Conservation (phyloP, 2,797 vertebrate species). For the Myotis pilosus region DNA sequence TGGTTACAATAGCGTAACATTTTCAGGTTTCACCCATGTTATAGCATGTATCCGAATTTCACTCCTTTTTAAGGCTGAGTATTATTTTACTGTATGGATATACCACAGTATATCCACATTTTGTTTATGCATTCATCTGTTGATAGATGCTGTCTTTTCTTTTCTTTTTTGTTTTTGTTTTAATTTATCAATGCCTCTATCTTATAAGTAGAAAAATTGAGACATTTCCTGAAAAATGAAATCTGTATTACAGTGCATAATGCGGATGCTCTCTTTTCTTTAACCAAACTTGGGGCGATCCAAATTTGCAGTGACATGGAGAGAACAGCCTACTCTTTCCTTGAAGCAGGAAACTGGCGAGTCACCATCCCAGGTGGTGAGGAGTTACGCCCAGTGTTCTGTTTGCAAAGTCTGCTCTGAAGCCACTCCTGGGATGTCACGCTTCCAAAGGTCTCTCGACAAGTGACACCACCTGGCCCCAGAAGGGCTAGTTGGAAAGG, state of each 20-base stretch:
- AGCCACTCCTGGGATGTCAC: neutral
- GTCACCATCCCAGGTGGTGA: neutral
- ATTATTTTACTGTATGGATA: neutral
- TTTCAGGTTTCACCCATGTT: neutral
- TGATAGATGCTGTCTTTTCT: constrained; percentile 63
- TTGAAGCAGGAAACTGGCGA: constrained; percentile 77
- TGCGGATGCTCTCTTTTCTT: constrained; percentile 66
- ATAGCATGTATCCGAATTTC: neutral
- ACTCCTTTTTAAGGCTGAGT: neutral
- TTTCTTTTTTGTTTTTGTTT: neutral
- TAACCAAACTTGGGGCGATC: constrained; percentile 81
- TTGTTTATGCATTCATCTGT: neutral
- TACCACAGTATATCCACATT: neutral
- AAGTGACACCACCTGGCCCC: neutral
- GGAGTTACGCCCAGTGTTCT: neutral
- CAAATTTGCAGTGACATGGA: constrained; percentile 82
- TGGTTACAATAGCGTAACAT: neutral
- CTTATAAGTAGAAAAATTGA: neutral
- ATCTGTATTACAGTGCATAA: neutral
- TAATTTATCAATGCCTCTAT: neutral
- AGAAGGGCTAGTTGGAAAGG: neutral
- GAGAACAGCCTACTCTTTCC: constrained; percentile 82
- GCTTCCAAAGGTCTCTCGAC: neutral
- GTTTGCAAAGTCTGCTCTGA: neutral
- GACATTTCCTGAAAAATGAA: neutral